Evolutionary conservation across 2,113 vertebrate species (phyloP).

Genomic region (Gavia stellata): DNA sequence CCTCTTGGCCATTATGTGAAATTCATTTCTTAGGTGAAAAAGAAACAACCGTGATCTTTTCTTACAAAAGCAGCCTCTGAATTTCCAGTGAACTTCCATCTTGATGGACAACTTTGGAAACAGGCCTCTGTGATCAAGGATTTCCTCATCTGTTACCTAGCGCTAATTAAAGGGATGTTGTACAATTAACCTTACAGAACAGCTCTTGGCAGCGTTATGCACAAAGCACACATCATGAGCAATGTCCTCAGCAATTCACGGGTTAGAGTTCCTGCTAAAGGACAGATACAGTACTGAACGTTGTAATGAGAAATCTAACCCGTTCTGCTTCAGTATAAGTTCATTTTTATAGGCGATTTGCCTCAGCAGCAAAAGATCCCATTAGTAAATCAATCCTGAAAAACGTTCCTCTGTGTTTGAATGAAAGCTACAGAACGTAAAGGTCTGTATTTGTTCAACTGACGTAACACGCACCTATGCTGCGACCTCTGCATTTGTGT

Average conservation of each 20-base stretch:
- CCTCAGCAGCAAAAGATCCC: background rate
- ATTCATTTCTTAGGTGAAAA: background rate
- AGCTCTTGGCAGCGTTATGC: background rate
- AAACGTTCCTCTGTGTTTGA: background rate
- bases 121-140: background rate
- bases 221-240: no score
- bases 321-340: background rate
- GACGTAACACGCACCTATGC: background rate
- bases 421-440: background rate
- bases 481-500: background rate
- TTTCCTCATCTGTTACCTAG: background rate
- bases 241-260: background rate
- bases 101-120: background rate
- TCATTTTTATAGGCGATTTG: background rate
- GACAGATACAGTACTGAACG: background rate
- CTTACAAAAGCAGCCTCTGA: background rate
- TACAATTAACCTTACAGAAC: background rate
- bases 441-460: background rate
- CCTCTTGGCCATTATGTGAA: background rate
- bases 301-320: background rate
- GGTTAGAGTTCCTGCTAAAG: background rate
- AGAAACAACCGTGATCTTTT: background rate
- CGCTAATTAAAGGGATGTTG: background rate
- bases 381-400: background rate
- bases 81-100: background rate